Evolutionary conservation across 2,797 vertebrate species (phyloP).

Genomic region (Aviceda leuphotes): DNA sequence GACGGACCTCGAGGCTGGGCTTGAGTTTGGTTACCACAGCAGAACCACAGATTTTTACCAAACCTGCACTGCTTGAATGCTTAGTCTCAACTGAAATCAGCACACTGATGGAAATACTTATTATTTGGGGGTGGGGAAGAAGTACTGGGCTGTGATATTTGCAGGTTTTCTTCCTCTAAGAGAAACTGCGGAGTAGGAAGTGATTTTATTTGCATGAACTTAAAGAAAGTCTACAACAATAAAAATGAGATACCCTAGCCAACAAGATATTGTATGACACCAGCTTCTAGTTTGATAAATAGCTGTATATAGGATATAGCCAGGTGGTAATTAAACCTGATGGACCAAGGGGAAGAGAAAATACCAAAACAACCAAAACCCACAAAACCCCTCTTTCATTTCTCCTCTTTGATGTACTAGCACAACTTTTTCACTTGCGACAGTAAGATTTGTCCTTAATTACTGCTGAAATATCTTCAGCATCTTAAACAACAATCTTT

Average conservation of each 20-base stretch:
- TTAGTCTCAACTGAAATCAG: neutral
- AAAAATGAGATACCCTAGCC: neutral
- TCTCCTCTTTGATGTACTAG: neutral
- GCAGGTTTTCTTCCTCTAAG: neutral
- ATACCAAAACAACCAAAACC: neutral
- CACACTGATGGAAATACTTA: neutral
- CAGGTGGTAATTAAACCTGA: neutral
- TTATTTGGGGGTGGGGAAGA: accelerated
- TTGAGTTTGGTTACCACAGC: neutral
- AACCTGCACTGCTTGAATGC: neutral
- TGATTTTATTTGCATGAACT: neutral
- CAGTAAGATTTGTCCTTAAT: neutral
- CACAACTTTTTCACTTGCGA: neutral
- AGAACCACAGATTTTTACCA: neutral
- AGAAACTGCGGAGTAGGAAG: neutral
- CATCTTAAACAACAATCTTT: neutral
- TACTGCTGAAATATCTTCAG: neutral
- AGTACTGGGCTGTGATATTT: neutral
- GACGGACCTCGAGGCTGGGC: accelerated
- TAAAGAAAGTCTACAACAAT: neutral
- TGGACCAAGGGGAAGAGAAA: neutral
- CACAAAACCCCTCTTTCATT: neutral
- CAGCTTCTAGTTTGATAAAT: neutral
- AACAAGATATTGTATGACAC: neutral
- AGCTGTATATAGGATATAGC: neutral